A percentile compares a stretch with the other conserved stretches of the same genome.
phyloP scores from a whole-genome alignment of 2,797 vertebrate species.

The Mallotus villosus region DNA sequence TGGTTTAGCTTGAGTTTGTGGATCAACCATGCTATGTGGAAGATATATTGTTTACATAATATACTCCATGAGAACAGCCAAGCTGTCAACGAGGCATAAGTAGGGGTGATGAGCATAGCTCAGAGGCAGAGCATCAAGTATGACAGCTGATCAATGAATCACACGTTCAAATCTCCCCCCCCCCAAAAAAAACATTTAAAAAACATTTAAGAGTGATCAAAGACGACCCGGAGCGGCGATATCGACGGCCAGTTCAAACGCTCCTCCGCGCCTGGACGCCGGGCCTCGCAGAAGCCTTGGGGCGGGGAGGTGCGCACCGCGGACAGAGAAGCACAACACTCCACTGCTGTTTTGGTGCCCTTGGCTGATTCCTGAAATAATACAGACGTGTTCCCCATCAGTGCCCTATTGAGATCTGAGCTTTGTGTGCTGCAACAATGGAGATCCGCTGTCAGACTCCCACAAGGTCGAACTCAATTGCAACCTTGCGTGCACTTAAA shows the following conservation, averaged over 20 bases:
- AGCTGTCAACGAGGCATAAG: not conserved
- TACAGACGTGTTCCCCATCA: slow-evolving; percentile 51
- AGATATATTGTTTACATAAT: not conserved
- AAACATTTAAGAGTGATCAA: too few species aligned
- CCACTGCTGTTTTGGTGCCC: slow-evolving; percentile 49
- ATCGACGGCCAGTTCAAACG: not conserved
- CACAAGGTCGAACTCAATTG: slow-evolving; percentile 62
- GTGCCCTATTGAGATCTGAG: slow-evolving; percentile 49
- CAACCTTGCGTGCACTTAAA: slow-evolving; percentile 59
- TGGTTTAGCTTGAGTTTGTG: slow-evolving; percentile 34
- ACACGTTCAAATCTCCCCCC: too few species aligned
- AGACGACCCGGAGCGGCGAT: not conserved
- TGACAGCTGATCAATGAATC: too few species aligned
- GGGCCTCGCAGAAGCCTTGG: not conserved
- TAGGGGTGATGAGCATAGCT: too few species aligned
- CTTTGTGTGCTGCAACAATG: slow-evolving; percentile 71
- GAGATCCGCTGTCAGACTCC: slow-evolving; percentile 47
- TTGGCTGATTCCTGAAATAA: slow-evolving; percentile 62
- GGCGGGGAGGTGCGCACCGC: not conserved
- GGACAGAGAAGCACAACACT: slow-evolving; percentile 23
- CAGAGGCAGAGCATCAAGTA: not conserved
- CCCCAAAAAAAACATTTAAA: too few species aligned
- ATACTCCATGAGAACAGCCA: not conserved
- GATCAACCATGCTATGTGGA: not conserved
- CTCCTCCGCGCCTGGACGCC: not conserved